Base-by-base conservation (phyloP, 2,113 vertebrate species). In the Istiophorus platypterus region DNA sequence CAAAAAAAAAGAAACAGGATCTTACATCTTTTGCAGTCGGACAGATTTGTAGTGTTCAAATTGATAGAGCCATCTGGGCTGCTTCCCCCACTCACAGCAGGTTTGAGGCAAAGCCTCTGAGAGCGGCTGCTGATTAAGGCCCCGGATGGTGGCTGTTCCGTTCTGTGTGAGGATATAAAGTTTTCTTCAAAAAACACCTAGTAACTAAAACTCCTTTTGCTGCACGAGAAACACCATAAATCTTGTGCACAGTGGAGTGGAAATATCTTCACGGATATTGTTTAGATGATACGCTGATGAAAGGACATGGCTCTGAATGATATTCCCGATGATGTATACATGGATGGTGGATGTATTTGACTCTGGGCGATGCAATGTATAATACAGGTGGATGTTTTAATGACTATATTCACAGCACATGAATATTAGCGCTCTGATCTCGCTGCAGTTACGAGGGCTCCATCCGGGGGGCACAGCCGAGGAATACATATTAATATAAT, bases 51-150 rank as follows among this genome's bases (percentile, higher is more conserved):
- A 52, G 42, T 68, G 66, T 84, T 10, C 61, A 37, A 81, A 76
- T 59, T 68, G 73, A 83, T 59, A 18, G 57, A 11, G 75, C 78
- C 82, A 77, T 90, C 82, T 90, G 86, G 80, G 39, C 61, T 24
- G 68, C 57, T 54, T 66, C 47, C 26, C 56, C 20, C 29, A 27
- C 59, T 57, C 69, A 14, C 87, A 82, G 83, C 75, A 78, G 76
- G 72, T 65, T 37, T 75, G 68, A 61, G 62, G 61, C 51, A 39
- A 29, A 72, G 67, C 31, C 45, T 72, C 52, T 24, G 49, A 54
- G 61, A 56, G 26, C 24, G 63, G 45, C 63, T 56, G 51, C 63
- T 77, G 81, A 71, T 78, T 39, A 39, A 52, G 34, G 37, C 54
- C 39, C 24, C 5, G 59, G 14, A 47, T 61, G 51, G 56, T n/a